Conservation (phyloP, 1,140 invertebrate genomes). For the Drosophila elegans region DNA sequence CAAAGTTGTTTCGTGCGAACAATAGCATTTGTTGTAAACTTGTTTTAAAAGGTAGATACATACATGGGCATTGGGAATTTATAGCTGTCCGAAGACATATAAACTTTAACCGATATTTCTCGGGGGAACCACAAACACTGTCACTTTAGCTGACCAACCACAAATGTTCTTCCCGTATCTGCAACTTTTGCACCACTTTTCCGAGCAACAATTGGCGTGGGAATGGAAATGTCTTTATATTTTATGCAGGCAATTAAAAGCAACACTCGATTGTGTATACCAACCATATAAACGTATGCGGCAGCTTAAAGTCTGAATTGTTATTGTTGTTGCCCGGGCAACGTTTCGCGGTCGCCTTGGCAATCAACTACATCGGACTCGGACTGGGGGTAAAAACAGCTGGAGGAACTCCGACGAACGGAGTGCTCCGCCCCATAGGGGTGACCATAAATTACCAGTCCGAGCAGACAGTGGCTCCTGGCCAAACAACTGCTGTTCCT, state of each 20-base stretch:
- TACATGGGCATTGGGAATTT: no score
- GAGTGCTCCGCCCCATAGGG: constrained; percentile 31
- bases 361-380: constrained; percentile 58
- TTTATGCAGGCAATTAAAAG: constrained; percentile 69
- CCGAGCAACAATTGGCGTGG: constrained; percentile 36
- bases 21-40: no score
- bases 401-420: constrained; percentile 11
- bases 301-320: constrained; percentile 43
- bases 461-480: constrained; percentile 45
- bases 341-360: constrained; percentile 69
- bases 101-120: no score
- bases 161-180: background rate
- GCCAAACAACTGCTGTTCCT: background rate
- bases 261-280: constrained; percentile 45
- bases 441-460: constrained; percentile 64
- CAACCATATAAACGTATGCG: constrained; percentile 21
- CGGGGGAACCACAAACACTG: no score
- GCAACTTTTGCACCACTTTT: background rate
- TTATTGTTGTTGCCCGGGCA: constrained; percentile 51
- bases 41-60: no score
- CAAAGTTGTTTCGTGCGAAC: no score
- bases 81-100: no score
- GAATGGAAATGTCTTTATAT: constrained; percentile 12
- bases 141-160: background rate
- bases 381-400: constrained; percentile 21